These are phyloP conservation scores for Heteractis magnifica DNA, from an alignment of 92 coral and sea anemone species.

Conservation along the genomic window DNA sequence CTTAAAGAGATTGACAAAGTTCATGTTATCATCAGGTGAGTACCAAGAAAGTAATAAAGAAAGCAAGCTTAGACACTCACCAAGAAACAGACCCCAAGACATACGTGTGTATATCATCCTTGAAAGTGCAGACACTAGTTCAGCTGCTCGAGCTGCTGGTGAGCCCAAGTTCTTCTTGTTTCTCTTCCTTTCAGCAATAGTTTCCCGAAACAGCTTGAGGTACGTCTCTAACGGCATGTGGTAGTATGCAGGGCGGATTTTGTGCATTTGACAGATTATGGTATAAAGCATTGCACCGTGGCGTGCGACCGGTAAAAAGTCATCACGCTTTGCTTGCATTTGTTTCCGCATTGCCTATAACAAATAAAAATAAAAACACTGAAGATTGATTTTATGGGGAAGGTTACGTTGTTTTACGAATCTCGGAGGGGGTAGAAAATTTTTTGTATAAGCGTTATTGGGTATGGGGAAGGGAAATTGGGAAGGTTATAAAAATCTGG, in stretches of 20 bases:
- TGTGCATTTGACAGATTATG: conserved; percentile 66
- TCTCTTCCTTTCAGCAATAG: conserved; percentile 70
- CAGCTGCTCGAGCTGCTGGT: conserved; percentile 94
- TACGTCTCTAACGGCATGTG: conserved; percentile 70
- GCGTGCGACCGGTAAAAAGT: conserved; percentile 81
- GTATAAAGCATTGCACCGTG: conserved; percentile 81
- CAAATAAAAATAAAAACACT: too few species aligned
- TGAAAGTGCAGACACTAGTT: conserved; percentile 81
- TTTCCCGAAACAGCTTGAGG: conserved; percentile 65
- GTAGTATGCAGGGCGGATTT: conserved; percentile 65
- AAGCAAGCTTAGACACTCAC: conserved; percentile 31
- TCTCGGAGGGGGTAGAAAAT: too few species aligned
- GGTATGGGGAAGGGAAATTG: too few species aligned
- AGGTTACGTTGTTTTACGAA: too few species aligned
- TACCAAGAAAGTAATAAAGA: not conserved
- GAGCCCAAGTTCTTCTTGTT: conserved; percentile 85
- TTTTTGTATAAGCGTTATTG: too few species aligned
- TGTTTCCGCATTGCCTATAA: conserved; percentile 61
- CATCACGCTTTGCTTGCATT: conserved; percentile 66
- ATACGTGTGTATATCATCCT: conserved; percentile 65
- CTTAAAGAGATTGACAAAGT: too few species aligned
- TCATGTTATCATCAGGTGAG: too few species aligned
- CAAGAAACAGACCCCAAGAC: conserved; percentile 78
- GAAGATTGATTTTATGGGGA: too few species aligned
- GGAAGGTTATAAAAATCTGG: too few species aligned